These are phyloP conservation scores for Arion vulgaris DNA, from an alignment of 1,140 invertebrate species.

Conservation along the genomic window DNA sequence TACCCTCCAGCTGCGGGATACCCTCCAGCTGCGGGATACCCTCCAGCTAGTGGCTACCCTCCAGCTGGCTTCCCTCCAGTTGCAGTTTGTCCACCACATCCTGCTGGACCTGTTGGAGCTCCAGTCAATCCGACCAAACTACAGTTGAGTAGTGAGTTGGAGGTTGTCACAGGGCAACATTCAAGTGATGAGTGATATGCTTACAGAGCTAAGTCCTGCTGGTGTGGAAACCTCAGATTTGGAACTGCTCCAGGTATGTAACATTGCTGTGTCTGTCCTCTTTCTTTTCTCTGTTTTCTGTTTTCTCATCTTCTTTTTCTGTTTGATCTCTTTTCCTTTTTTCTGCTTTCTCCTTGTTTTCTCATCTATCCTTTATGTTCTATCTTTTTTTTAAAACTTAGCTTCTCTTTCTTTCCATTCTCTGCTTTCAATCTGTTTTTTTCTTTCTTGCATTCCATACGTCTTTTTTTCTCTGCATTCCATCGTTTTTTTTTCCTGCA, in stretches of 20 bases:
- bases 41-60: not conserved
- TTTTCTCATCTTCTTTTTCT: no score
- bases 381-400: no score
- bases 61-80: not conserved
- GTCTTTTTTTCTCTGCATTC: no score
- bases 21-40: no score
- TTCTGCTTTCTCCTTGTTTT: no score
- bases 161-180: conserved; percentile 95
- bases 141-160: conserved; percentile 88
- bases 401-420: no score
- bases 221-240: conserved; percentile 82
- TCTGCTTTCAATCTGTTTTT: no score
- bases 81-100: not conserved
- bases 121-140: conserved; percentile 79
- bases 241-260: conserved; percentile 77
- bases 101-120: not conserved
- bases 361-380: no score
- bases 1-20: no score
- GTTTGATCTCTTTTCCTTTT: no score
- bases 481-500: no score
- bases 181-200: conserved; percentile 94
- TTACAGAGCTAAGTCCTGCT: conserved; percentile 87
- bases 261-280: not conserved
- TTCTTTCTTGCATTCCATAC: no score
- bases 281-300: not conserved